Evolutionary conservation across 1,140 invertebrate genomes (phyloP).

Genomic region (Penaeus vannamei): DNA sequence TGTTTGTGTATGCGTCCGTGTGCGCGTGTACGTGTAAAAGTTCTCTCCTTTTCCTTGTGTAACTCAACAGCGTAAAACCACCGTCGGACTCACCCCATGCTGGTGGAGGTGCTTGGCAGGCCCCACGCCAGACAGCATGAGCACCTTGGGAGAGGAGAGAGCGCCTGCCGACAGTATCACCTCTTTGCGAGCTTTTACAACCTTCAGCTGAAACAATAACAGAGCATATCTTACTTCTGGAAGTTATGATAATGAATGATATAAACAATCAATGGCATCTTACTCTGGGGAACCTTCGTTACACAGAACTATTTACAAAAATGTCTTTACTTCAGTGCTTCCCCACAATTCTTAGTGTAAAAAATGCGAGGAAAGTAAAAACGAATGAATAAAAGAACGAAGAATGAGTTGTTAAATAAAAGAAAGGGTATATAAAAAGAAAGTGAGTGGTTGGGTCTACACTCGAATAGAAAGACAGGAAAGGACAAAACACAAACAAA

Average conservation of each 20-base stretch:
- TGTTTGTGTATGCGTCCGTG: background rate
- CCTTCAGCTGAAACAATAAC: conserved; percentile 70
- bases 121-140: conserved; percentile 77
- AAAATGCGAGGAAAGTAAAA: too few relatives aligned
- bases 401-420: too few relatives aligned
- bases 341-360: too few relatives aligned
- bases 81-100: conserved; percentile 77
- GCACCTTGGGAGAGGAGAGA: conserved; percentile 76
- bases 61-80: background rate
- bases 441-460: too few relatives aligned
- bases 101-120: conserved; percentile 74
- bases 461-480: background rate
- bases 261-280: background rate
- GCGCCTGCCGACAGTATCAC: conserved; percentile 75
- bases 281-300: too few relatives aligned
- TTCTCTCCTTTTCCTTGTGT: background rate
- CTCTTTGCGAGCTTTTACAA: conserved; percentile 60
- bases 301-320: too few relatives aligned
- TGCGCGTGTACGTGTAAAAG: background rate
- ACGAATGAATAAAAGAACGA: too few relatives aligned
- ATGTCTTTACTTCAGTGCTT: too few relatives aligned
- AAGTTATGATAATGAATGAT: background rate
- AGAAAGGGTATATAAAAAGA: too few relatives aligned
- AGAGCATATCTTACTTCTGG: background rate
- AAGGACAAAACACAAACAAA: background rate